Conservation (phyloP, 1,140 invertebrate genomes). For the Lanistes nyassanus region DNA sequence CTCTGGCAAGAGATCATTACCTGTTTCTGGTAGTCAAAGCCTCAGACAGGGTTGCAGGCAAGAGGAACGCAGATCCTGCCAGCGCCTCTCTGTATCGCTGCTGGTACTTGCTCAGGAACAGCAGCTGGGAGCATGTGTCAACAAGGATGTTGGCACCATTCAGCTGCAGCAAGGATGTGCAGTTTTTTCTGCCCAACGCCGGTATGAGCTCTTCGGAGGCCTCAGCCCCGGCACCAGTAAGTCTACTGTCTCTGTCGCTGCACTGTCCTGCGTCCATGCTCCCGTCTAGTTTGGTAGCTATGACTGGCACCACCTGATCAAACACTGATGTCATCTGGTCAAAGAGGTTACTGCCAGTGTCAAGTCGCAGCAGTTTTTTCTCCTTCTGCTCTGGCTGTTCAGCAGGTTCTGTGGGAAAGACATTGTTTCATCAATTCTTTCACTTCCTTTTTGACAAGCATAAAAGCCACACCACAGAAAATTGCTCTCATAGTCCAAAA, state of each 20-base stretch:
- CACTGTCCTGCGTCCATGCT: slow-evolving; percentile 44
- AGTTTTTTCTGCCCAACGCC: slow-evolving; percentile 72
- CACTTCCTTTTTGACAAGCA: too few species aligned
- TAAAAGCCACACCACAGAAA: too few species aligned
- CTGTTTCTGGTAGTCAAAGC: slow-evolving; percentile 77
- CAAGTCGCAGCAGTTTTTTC: slow-evolving; percentile 58
- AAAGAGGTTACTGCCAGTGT: slow-evolving; percentile 66
- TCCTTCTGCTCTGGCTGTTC: slow-evolving; percentile 55
- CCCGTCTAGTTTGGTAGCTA: slow-evolving; percentile 38
- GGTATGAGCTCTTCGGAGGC: slow-evolving; percentile 56
- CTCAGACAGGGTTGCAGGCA: slow-evolving; percentile 79
- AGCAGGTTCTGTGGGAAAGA: slow-evolving; percentile 8
- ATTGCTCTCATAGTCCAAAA: too few species aligned
- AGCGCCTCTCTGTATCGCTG: slow-evolving; percentile 77
- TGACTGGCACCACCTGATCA: slow-evolving; percentile 53
- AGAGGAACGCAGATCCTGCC: slow-evolving; percentile 74
- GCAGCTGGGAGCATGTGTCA: slow-evolving; percentile 78
- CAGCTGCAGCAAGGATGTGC: slow-evolving; percentile 74
- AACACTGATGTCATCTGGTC: slow-evolving; percentile 68
- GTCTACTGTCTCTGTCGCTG: slow-evolving; percentile 55
- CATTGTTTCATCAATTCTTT: too few species aligned
- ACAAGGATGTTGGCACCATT: slow-evolving; percentile 83
- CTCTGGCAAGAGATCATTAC: slow-evolving; percentile 63
- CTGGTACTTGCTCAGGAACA: slow-evolving; percentile 80
- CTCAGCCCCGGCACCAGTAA: neutral